Conservation (phyloP, 1,140 invertebrate genomes). For the Apolygus lucorum region DNA sequence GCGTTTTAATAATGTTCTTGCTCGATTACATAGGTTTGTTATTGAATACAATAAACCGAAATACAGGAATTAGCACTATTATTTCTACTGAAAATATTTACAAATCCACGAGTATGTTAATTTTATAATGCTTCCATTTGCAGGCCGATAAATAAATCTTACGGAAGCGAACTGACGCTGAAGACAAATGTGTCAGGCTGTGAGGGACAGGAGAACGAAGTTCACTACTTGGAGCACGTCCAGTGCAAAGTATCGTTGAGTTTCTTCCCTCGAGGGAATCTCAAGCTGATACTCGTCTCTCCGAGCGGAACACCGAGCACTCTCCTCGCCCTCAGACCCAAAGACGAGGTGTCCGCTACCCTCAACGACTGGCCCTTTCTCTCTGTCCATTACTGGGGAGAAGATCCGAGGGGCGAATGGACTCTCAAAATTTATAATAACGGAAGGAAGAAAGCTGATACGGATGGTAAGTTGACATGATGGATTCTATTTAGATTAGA, state of each 20-base stretch:
- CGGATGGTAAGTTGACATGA: constrained; percentile 11
- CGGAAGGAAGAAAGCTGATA: constrained; percentile 44
- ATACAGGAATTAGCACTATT: too few relatives aligned
- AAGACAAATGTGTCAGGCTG: constrained; percentile 78
- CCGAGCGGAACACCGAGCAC: constrained; percentile 83
- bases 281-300: constrained; percentile 72
- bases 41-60: too few relatives aligned
- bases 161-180: constrained; percentile 18
- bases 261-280: constrained; percentile 80
- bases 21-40: too few relatives aligned
- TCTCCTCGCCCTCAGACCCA: constrained; percentile 74
- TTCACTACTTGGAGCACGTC: constrained; percentile 84
- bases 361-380: constrained; percentile 97
- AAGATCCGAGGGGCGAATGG: constrained; percentile 86
- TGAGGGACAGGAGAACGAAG: constrained; percentile 72
- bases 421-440: constrained; percentile 83
- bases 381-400: constrained; percentile 95
- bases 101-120: not conserved
- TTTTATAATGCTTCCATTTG: not conserved
- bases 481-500: too few relatives aligned
- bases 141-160: constrained; percentile 13
- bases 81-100: too few relatives aligned
- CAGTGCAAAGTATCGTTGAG: constrained; percentile 78
- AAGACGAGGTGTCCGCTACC: constrained; percentile 81
- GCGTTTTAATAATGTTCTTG: too few relatives aligned